Percentiles rank a stretch among this genome's conserved stretches.
These are phyloP conservation scores for Eretmochelys imbricata DNA, from an alignment of 2,113 vertebrate species.

Conservation along the genomic window DNA sequence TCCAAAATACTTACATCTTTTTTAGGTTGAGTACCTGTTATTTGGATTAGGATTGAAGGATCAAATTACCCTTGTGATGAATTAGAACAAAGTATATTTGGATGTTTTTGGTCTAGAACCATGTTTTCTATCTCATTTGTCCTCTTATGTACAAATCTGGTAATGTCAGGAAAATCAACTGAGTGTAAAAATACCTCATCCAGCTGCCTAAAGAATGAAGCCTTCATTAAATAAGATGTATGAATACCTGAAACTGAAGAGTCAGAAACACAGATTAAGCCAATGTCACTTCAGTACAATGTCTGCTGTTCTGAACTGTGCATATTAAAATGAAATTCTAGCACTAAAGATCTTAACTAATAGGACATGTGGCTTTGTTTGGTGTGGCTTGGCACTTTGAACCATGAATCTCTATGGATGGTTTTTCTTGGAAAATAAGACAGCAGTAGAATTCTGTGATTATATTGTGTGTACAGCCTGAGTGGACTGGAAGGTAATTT, in stretches of 20 bases:
- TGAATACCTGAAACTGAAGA: conserved; percentile 50
- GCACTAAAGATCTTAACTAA: not conserved
- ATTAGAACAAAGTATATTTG: not conserved
- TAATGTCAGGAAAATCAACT: conserved; percentile 48
- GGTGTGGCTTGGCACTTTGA: conserved; percentile 37
- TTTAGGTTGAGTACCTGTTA: not conserved
- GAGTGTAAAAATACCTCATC: conserved; percentile 3
- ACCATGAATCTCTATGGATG: conserved; percentile 11
- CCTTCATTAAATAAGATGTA: conserved; percentile 47
- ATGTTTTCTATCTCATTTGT: conserved; percentile 10
- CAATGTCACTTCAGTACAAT: not conserved
- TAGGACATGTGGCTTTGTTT: not conserved
- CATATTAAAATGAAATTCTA: conserved; percentile 53
- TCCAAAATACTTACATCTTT: not conserved
- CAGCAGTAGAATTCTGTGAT: conserved; percentile 38
- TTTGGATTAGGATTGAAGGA: conserved; percentile 8
- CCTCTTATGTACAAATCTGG: not conserved
- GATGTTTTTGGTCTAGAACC: not conserved
- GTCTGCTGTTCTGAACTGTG: not conserved
- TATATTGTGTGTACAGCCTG: not conserved
- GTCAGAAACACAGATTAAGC: conserved; percentile 48
- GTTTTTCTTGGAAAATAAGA: conserved; percentile 22
- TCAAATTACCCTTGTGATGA: not conserved
- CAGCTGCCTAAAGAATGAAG: conserved; percentile 29
- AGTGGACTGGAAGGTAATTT: conserved; percentile 6